Conservation (phyloP, 2,888 invertebrate species). For the Pterostichus madidus region DNA sequence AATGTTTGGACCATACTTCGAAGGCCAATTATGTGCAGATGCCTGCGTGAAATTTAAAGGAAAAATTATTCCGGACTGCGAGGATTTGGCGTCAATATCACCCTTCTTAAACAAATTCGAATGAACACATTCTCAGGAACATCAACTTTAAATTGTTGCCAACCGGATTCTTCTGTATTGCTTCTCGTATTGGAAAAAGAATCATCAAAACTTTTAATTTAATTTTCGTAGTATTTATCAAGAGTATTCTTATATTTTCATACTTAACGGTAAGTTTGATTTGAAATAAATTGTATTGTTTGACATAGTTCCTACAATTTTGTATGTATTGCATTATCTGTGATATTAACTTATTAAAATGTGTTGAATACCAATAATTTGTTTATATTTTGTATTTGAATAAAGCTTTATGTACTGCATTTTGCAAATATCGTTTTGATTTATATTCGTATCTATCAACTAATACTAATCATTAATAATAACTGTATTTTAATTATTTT, state of each 20-base stretch:
- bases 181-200: slow-evolving; percentile 20
- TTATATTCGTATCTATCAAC: neutral
- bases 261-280: neutral
- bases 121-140: slow-evolving; percentile 70
- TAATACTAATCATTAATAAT: too few relatives aligned
- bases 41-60: slow-evolving; percentile 91
- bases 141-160: slow-evolving; percentile 30
- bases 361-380: slow-evolving; percentile 23
- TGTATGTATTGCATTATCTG: slow-evolving; percentile 50
- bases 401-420: slow-evolving; percentile 5
- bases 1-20: slow-evolving; percentile 92
- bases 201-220: slow-evolving; percentile 52
- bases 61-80: slow-evolving; percentile 91
- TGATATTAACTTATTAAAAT: slow-evolving; percentile 57
- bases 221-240: slow-evolving; percentile 50
- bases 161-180: neutral
- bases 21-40: slow-evolving; percentile 91
- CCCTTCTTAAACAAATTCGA: slow-evolving; percentile 86
- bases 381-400: slow-evolving; percentile 38
- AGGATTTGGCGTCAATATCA: slow-evolving; percentile 88
- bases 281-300: slow-evolving; percentile 11
- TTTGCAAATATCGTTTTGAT: neutral
- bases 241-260: slow-evolving; percentile 34
- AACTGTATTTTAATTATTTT: too few relatives aligned
- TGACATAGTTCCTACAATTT: slow-evolving; percentile 56